phyloP scores from a whole-genome alignment of 2,797 vertebrate genomes.

The Labeo calbasu region DNA sequence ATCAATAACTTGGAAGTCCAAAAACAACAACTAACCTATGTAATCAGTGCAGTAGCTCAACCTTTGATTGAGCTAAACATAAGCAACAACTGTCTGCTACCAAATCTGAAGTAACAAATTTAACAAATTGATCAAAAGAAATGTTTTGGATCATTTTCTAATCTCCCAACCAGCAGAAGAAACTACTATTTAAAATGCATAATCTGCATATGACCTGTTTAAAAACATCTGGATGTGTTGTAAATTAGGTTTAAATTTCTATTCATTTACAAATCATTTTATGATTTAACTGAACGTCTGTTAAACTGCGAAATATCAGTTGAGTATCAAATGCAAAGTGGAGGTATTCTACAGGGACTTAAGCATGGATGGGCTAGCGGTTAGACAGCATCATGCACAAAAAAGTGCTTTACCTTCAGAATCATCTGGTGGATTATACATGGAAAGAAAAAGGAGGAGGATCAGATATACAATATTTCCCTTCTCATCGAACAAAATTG shows the following conservation, averaged over 20 bases:
- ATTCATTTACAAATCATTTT: neutral
- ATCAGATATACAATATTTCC: conserved; percentile 72
- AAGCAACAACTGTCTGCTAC: neutral
- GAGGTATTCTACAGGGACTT: neutral
- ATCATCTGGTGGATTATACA: conserved; percentile 93
- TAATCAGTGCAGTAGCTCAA: conserved; percentile 1
- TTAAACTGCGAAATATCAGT: neutral
- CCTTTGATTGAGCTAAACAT: neutral
- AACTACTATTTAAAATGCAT: neutral
- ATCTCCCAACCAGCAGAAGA: neutral
- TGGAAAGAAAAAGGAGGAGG: conserved; percentile 84
- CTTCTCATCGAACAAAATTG: conserved; percentile 58
- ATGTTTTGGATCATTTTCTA: neutral
- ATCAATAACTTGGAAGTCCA: neutral
- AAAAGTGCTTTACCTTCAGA: conserved; percentile 93
- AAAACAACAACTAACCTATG: neutral
- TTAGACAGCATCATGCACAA: conserved; percentile 73
- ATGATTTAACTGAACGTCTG: neutral
- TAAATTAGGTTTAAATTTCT: neutral
- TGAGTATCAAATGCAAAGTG: neutral
- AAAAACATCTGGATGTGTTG: neutral
- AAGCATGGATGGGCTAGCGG: conserved; percentile 44
- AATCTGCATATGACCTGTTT: neutral
- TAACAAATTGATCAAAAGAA: neutral
- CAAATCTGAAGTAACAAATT: neutral